Evolutionary conservation across 2,797 vertebrate genomes (phyloP), one percentile per base, ranked within the genome.

Genomic region (Lepilemur ruficaudatus): DNA sequence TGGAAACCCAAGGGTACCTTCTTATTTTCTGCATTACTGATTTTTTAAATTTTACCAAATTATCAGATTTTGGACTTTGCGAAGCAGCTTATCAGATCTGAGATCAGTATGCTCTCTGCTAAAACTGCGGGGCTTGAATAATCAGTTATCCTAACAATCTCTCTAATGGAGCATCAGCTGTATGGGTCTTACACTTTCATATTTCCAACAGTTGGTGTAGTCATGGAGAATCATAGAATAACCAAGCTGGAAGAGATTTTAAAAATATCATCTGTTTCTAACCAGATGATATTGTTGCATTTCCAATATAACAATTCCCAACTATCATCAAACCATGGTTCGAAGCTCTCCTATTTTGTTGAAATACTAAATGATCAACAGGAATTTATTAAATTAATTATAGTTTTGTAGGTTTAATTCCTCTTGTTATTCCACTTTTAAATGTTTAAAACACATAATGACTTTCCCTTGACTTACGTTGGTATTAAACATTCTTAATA

Each of bases 221-320:
- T 61, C 85, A 72, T 25, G 38, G 52, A 72, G 35, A 88, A 88
- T 55, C 73, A 67, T 38, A 91, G 82, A 63, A 76, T 59, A 69
- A 59, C 55, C 76, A 91, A 91, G 3, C 57, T 93, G 81, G 78
- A 79, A 82, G n/a, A 0, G 8, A 90, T 57, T 94, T 92, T 76
- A 18, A 72, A 73, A 92, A 69, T 83, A 67, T 88, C 32, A 89
- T 88, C 92, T 96, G 23, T 4, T 72, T 96, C 32, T 61, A 89
- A 57, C 50, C 50, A 61, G 38, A 59, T 28, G 57, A 59, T 59
- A 59, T 82, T 76, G 67, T 43, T n/a, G 3, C 12, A 41, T 73
- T 67, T 94, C 4, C 48, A 96, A 30, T 65, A n/a, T 59, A 72
- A 82, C 4, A 67, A 23, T 91, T 82, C 9, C 25, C 20, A 84